Evolutionary conservation across 2,888 invertebrate genomes (phyloP).

Genomic region (Euplexia lucipara): DNA sequence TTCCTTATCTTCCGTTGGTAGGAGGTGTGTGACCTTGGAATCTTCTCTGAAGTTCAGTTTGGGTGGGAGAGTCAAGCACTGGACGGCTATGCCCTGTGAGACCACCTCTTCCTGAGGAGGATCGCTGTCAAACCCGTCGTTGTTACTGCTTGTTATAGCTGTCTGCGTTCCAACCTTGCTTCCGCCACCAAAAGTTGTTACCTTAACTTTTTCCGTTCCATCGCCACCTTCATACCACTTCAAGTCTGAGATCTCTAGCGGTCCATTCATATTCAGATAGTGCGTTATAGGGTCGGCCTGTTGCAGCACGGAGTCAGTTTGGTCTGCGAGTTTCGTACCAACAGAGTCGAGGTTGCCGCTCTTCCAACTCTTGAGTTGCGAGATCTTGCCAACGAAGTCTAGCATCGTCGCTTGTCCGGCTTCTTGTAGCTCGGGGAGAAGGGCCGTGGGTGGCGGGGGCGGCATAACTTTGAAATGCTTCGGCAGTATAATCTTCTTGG

Average conservation of each 20-base stretch:
- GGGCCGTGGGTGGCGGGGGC: conserved; percentile 79
- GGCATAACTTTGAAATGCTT: conserved; percentile 85
- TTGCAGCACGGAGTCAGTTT: conserved; percentile 82
- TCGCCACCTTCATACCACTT: conserved; percentile 88
- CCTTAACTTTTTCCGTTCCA: conserved; percentile 83
- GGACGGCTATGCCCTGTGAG: conserved; percentile 89
- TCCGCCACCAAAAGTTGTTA: conserved; percentile 78
- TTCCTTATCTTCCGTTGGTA: conserved; percentile 93
- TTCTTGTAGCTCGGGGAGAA: conserved; percentile 83
- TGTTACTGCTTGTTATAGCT: conserved; percentile 81
- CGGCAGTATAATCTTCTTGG: conserved; percentile 83
- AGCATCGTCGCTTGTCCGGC: conserved; percentile 82
- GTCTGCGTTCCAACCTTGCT: conserved; percentile 83
- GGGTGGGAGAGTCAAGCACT: conserved; percentile 90
- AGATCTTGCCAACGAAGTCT: conserved; percentile 86
- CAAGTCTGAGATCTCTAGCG: conserved; percentile 85
- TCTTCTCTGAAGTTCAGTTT: conserved; percentile 86
- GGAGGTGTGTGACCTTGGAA: conserved; percentile 91
- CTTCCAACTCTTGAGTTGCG: conserved; percentile 87
- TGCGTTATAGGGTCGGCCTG: conserved; percentile 83
- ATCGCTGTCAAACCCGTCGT: conserved; percentile 89
- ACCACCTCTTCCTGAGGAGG: conserved; percentile 84
- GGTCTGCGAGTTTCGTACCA: conserved; percentile 85
- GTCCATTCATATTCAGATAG: conserved; percentile 86
- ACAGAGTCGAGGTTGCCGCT: conserved; percentile 83